phyloP scores from a whole-genome alignment of 2,888 invertebrate species.

The Didymodactylos carnosus region DNA sequence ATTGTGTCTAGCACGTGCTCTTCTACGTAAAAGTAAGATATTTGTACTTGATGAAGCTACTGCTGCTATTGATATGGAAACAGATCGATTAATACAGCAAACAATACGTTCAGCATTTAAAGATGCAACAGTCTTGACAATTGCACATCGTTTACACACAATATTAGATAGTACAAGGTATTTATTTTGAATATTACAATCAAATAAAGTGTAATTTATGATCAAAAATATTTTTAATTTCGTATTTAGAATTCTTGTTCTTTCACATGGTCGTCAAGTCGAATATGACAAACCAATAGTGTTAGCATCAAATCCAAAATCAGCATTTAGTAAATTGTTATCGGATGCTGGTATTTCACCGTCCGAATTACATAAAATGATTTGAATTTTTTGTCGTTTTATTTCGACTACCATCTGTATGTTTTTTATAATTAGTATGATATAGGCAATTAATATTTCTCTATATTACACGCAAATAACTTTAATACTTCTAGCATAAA shows the following conservation, averaged over 20 bases:
- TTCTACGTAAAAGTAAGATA: slow-evolving; percentile 29
- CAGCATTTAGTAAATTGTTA: not conserved
- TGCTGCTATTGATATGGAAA: slow-evolving; percentile 60
- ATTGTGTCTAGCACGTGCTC: slow-evolving; percentile 29
- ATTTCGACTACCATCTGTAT: no score
- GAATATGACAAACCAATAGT: slow-evolving; percentile 6
- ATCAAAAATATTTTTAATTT: not conserved
- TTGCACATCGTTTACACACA: slow-evolving; percentile 75
- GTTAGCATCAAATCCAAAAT: not conserved
- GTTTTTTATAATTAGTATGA: no score
- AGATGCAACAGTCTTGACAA: slow-evolving; percentile 68
- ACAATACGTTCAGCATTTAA: slow-evolving; percentile 69
- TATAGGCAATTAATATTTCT: no score
- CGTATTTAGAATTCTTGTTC: slow-evolving; percentile 1
- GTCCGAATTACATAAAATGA: no score
- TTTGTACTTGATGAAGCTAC: slow-evolving; percentile 33
- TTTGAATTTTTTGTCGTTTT: no score
- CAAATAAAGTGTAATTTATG: not conserved
- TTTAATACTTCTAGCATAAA: no score
- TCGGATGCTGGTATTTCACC: not conserved
- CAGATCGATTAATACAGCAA: slow-evolving; percentile 60
- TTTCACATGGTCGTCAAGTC: not conserved
- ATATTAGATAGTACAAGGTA: slow-evolving; percentile 43
- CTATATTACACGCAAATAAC: no score
- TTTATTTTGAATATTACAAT: not conserved